phyloP scores from a whole-genome alignment of 2,113 vertebrate genomes.

The Genyomyrus donnyi region DNA sequence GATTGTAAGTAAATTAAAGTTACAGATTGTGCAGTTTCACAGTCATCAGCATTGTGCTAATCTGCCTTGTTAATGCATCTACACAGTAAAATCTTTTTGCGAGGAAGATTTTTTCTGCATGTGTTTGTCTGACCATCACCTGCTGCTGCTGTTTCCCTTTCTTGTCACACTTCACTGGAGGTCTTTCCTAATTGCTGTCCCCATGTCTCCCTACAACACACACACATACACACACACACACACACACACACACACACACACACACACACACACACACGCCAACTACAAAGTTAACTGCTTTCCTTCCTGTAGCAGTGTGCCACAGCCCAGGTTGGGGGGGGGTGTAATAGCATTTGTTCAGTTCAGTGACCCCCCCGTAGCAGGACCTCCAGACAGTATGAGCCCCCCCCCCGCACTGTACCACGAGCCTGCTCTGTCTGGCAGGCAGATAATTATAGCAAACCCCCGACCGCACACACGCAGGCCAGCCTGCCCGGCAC shows the following conservation, averaged over 20 bases:
- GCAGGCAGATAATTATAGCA: conserved; percentile 20
- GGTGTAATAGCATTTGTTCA: neutral
- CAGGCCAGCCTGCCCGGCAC: neutral
- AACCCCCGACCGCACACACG: neutral
- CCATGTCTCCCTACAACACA: neutral
- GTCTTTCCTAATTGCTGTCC: neutral
- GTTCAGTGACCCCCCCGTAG: neutral
- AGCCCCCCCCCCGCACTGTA: neutral
- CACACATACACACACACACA: neutral
- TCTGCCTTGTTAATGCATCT: neutral
- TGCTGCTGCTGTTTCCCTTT: neutral
- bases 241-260: conserved; percentile 2
- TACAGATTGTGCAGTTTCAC: neutral
- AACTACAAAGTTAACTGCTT: neutral
- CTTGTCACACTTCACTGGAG: neutral
- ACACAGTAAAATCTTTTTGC: neutral
- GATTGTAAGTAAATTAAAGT: neutral
- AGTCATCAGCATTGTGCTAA: neutral
- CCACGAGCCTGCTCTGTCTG: neutral
- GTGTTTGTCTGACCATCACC: neutral
- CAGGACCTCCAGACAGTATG: neutral
- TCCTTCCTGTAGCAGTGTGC: neutral
- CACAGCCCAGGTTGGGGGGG: neutral
- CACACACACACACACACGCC: neutral
- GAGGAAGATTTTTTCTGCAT: neutral